Evolutionary conservation across 2,888 invertebrate species (phyloP).

Genomic region (Ashinkailepas kermadecensis): DNA sequence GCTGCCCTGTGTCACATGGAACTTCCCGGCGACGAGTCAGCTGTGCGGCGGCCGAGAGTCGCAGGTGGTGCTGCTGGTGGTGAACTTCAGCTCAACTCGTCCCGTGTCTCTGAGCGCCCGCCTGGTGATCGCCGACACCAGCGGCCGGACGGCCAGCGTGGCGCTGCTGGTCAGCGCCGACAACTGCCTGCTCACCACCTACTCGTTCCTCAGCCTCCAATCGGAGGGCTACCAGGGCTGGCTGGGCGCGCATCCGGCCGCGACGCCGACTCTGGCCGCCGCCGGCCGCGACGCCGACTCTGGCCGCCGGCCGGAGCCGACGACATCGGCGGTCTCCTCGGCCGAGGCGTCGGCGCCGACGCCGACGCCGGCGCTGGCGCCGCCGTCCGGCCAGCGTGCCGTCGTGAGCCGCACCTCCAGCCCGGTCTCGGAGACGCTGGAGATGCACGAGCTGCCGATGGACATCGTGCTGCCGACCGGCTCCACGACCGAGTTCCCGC

Average conservation of each 20-base stretch:
- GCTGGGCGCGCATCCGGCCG: neutral
- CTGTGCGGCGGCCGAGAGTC: neutral
- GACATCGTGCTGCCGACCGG: neutral
- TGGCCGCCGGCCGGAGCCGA: neutral
- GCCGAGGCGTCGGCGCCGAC: neutral
- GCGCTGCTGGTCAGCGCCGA: constrained; percentile 38
- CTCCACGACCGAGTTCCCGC: constrained; percentile 3
- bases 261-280: neutral
- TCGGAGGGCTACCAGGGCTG: constrained; percentile 5
- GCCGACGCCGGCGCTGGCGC: neutral
- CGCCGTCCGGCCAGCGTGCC: neutral
- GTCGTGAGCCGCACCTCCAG: neutral
- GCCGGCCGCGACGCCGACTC: neutral
- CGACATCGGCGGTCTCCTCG: neutral
- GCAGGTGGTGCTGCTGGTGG: neutral
- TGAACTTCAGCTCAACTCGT: neutral
- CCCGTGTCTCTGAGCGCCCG: neutral
- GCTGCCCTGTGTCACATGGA: neutral
- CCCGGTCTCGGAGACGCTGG: neutral
- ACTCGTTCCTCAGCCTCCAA: constrained; percentile 30
- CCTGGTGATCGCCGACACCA: neutral
- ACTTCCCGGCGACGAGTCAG: neutral
- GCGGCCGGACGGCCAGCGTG: constrained; percentile 26
- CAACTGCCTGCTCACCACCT: constrained; percentile 41
- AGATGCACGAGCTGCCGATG: neutral